Evolutionary conservation across 2,888 invertebrate species (phyloP), one percentile per base, ranked within the genome.

Genomic region (Heliconius aoede): DNA sequence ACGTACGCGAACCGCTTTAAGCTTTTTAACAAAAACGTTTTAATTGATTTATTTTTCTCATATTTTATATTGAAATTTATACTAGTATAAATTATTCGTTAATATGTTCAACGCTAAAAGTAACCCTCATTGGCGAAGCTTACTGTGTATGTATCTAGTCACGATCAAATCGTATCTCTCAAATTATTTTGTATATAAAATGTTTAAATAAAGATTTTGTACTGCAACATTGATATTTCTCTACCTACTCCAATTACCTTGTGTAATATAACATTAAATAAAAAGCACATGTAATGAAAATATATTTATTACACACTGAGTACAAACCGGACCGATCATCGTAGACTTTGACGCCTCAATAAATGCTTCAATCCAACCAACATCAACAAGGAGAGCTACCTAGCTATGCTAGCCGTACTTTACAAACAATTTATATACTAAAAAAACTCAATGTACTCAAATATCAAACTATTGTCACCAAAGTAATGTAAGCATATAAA

Each of bases 181-280:
- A 85, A 90, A 86, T 81, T 92, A 89, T 91, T 92, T 91, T 94
- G 93, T 94, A 94, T 86, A 94, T 94, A 94, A 92, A 91, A 90
- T 86, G 85, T 88, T 88, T 82, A 87, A 83, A 86, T 84, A 83
- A 90, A 85, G 40, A 72, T 72, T 60, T 72, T 72, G 58, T 72
- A 72, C 72, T 21, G 60, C 82, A 87, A 89, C 85, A 83, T 83
- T 58, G 5, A 51, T 61, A 71, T 82, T 82, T 81, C 77, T 81
- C 73, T 79, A 74, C 61, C 40, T 65, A 1, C 26, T n/a, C 51
- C 68, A 61, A 26, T 55, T 60, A 15, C 40, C 24, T 13, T 32
- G 4, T 0, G n/a, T n/a, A n/a, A n/a, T n/a, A n/a, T n/a, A n/a
- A 2, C 24, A n/a, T 24, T 1, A 40, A 55, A 69, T 55, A 15